Evolutionary conservation across 2,113 vertebrate species (phyloP).

Genomic region (Telmatochromis sp.): DNA sequence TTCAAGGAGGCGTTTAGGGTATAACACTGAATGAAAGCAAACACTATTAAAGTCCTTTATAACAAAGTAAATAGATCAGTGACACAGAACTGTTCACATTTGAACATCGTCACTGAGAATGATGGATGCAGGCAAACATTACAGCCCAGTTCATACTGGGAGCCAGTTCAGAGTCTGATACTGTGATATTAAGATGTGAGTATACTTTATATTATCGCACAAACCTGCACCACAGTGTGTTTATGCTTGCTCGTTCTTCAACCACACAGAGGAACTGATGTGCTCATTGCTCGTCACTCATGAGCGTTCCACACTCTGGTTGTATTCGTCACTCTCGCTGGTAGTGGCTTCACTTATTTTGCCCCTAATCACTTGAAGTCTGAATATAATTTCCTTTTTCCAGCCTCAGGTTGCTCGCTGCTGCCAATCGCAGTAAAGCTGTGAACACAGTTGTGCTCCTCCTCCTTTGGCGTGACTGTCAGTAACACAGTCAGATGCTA

Average conservation of each 20-base stretch:
- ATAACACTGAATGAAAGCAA: not conserved
- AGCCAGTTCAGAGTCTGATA: not conserved
- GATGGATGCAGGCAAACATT: not conserved
- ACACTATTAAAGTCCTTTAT: not conserved
- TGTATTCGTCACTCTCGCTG: not conserved
- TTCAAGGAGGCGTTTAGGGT: not conserved
- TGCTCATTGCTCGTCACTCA: not conserved
- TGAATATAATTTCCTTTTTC: not conserved
- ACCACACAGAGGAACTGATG: not conserved
- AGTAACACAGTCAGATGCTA: not conserved
- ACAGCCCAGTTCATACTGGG: fast-evolving
- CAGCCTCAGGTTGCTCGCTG: not conserved
- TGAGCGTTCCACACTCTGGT: not conserved
- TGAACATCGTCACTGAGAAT: fast-evolving
- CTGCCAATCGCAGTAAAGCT: not conserved
- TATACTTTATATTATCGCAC: not conserved
- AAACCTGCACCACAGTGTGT: not conserved
- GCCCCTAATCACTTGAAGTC: not conserved
- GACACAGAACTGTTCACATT: not conserved
- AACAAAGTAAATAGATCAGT: not conserved
- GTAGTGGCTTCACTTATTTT: not conserved
- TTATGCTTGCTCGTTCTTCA: not conserved
- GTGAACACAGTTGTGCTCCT: not conserved
- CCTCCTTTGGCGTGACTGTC: not conserved
- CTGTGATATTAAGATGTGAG: not conserved